These are phyloP conservation scores for Ctenodactylus gundi DNA, from an alignment of 2,113 vertebrate genomes.

Conservation along the genomic window DNA sequence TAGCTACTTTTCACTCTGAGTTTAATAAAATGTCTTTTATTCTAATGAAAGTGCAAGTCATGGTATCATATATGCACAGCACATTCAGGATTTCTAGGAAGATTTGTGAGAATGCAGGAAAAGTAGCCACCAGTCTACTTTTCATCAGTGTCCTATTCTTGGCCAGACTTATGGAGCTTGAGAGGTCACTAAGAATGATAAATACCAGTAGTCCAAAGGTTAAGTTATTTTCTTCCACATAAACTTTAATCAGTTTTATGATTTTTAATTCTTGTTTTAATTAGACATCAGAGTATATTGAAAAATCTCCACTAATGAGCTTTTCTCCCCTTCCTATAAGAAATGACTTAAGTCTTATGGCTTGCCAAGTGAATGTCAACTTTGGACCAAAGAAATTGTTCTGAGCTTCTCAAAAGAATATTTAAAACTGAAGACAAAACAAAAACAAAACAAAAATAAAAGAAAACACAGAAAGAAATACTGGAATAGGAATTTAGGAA, in stretches of 20 bases:
- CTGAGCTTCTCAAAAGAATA: neutral
- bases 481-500: neutral
- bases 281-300: constrained; percentile 48
- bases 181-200: constrained; percentile 5
- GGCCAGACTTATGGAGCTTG: neutral
- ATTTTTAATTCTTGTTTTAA: constrained; percentile 62
- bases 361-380: neutral
- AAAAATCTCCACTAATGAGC: constrained; percentile 16
- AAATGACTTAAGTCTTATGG: neutral
- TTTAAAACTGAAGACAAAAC: constrained; percentile 26
- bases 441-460: too few species aligned
- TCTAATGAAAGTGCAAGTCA: neutral
- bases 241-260: constrained; percentile 51
- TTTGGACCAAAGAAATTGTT: neutral
- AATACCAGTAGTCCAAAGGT: constrained; percentile 22
- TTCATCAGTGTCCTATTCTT: neutral
- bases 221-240: constrained; percentile 40
- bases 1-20: neutral
- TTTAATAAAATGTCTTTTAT: constrained; percentile 12
- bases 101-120: constrained; percentile 33
- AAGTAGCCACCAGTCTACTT: neutral
- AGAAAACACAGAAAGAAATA: too few species aligned
- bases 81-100: constrained; percentile 11
- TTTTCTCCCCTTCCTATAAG: neutral
- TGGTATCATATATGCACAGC: neutral